Evolutionary conservation across 2,113 vertebrate species (phyloP), one percentile per base, ranked within the genome.

Genomic region (Chaetorhynchus papuensis): DNA sequence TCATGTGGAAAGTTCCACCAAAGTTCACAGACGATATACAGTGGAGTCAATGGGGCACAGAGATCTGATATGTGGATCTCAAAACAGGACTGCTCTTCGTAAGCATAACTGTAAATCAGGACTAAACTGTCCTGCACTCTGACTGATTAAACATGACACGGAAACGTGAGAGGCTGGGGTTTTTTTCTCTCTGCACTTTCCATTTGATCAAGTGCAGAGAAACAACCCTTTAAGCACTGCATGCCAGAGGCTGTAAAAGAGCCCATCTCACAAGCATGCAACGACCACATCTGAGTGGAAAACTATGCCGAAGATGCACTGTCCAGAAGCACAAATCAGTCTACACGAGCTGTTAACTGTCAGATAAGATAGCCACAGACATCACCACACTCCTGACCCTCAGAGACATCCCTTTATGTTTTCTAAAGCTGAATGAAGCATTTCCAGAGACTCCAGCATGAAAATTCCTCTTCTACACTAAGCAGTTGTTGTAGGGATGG

Each of bases 11-110:
- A 96, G 93, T 75, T 75, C 92, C 88, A 96, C 82, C 96, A 72
- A 95, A 96, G 94, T 96, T 96, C 96, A 93, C 93, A 96, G 96
- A 94, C 96, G 49, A 92, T 69, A 87, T 64, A 95, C 93, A 97
- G 92, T 90, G 72, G 96, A 96, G 90, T 95, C 94, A 96, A 90
- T 96, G 96, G 92, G 92, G 92, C 94, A 97, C 94, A 94, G 94
- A 96, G 95, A 96, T 95, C 95, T 76, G 94, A 94, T 94, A 45
- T 26, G 93, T 81, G 93, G 71, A 87, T 95, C 95, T 97, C 95
- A 93, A 97, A 96, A 91, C 94, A 95, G 94, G 96, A 95, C 83
- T 71, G 86, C 89, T 92, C 93, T 95, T 83, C 23, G 72, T 94
- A 95, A 96, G 94, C 96, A 97, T 27, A 95, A 93, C 93, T 95